A percentile compares a stretch with the other conserved stretches of the same genome.
Conservation (phyloP, 2,888 invertebrate species). For the Buathra laborator region DNA sequence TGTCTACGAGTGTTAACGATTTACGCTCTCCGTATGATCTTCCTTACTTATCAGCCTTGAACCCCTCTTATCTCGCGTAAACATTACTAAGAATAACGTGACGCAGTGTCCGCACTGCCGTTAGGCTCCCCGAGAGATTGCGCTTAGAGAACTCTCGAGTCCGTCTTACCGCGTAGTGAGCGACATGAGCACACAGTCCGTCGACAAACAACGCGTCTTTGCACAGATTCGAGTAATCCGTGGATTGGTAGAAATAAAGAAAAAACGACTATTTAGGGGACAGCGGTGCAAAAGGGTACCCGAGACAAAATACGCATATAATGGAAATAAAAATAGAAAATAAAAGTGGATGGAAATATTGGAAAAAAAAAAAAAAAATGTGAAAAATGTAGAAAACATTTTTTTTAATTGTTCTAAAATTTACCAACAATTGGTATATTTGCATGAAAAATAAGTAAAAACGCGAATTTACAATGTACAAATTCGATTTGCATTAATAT, state of each 20-base stretch:
- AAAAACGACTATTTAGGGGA: too few relatives aligned
- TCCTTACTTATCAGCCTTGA: conserved; percentile 62
- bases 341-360: too few relatives aligned
- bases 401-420: too few relatives aligned
- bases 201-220: conserved; percentile 20
- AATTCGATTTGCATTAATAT: too few relatives aligned
- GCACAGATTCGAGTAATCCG: conserved; percentile 22
- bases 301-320: too few relatives aligned
- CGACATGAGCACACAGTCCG: conserved; percentile 21
- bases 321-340: too few relatives aligned
- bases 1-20: conserved; percentile 15
- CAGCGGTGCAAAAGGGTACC: too few relatives aligned
- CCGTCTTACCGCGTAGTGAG: not conserved
- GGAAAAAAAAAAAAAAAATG: too few relatives aligned
- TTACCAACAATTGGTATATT: too few relatives aligned
- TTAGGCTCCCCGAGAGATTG: conserved; percentile 41
- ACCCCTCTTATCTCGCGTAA: conserved; percentile 65
- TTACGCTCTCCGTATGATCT: conserved; percentile 17
- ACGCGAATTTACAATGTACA: too few relatives aligned
- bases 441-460: too few relatives aligned
- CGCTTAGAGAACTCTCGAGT: conserved; percentile 27
- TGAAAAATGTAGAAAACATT: too few relatives aligned
- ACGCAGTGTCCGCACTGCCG: conserved; percentile 35
- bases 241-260: not conserved
- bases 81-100: conserved; percentile 53